Percentiles rank a stretch among this genome's conserved stretches.
phyloP scores from a whole-genome alignment of 2,113 vertebrate species.

The Phrynosoma blainvillii region DNA sequence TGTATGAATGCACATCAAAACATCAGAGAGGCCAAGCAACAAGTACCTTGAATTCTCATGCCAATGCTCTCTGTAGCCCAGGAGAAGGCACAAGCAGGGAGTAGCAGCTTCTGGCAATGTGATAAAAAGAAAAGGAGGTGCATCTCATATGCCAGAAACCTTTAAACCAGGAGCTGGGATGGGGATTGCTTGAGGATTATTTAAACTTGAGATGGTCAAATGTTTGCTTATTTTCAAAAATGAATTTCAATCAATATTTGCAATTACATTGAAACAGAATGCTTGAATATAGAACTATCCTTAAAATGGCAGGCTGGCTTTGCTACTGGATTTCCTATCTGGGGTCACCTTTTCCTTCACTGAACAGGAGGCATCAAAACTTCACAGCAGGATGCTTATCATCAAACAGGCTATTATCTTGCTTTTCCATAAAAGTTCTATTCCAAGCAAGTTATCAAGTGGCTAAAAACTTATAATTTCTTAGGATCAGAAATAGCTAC shows the following conservation, averaged over 20 bases:
- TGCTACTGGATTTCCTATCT: not conserved
- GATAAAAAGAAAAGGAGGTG: not conserved
- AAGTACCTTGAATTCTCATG: not conserved
- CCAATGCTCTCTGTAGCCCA: not conserved
- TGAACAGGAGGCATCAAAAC: not conserved
- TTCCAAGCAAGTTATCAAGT: not conserved
- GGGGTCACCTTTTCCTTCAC: not conserved
- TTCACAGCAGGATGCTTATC: not conserved
- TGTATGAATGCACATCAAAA: too few species aligned
- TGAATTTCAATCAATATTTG: not conserved
- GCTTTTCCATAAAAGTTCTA: not conserved
- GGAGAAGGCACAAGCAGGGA: not conserved
- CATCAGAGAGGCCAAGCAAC: not conserved
- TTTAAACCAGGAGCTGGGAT: not conserved
- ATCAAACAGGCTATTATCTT: not conserved
- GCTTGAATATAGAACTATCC: not conserved
- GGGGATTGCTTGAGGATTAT: not conserved
- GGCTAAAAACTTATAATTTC: not conserved
- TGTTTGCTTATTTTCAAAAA: not conserved
- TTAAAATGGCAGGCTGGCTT: not conserved
- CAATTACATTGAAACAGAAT: not conserved
- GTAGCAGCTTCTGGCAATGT: too few species aligned
- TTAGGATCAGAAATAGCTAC: not conserved
- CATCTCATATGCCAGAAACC: too few species aligned
- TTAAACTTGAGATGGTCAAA: not conserved